Evolutionary conservation across 2,888 invertebrate species (phyloP).

Genomic region (Drosophila cyrtoloma): DNA sequence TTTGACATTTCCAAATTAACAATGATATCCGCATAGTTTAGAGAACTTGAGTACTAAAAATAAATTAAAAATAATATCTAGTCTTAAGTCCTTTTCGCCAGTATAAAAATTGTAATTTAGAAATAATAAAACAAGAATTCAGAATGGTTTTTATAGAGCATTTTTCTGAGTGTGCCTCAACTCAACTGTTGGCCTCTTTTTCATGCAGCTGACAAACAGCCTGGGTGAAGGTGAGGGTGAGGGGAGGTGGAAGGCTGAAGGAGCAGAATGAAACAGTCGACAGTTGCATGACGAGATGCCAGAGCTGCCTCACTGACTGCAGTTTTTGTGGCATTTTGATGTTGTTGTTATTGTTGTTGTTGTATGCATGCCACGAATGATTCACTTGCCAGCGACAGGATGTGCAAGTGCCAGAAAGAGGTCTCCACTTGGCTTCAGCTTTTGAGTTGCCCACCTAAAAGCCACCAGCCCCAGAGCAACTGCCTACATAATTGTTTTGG

Average conservation of each 20-base stretch:
- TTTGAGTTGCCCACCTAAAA: constrained; percentile 56
- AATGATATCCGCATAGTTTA: too few relatives aligned
- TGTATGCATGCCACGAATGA: constrained; percentile 69
- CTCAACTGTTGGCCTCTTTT: constrained; percentile 76
- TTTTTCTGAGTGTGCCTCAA: constrained; percentile 41
- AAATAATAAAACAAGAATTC: neutral
- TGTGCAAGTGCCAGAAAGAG: constrained; percentile 76
- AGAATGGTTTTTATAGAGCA: neutral
- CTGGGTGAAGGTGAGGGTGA: constrained; percentile 2
- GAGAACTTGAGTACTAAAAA: too few relatives aligned
- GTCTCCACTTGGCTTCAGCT: constrained; percentile 63
- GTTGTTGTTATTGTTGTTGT: constrained; percentile 9
- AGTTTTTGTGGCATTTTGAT: constrained; percentile 60
- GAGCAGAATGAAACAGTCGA: constrained; percentile 62
- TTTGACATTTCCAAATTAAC: neutral
- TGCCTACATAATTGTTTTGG: constrained; percentile 50
- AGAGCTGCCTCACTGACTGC: constrained; percentile 66
- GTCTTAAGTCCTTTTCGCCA: neutral
- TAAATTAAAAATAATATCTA: too few relatives aligned
- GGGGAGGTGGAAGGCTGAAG: constrained; percentile 10
- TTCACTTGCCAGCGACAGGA: constrained; percentile 77
- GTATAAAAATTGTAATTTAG: neutral
- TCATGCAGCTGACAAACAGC: constrained; percentile 59
- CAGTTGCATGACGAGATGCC: constrained; percentile 80
- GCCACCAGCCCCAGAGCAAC: constrained; percentile 23